These are phyloP conservation scores for Ictalurus furcatus DNA, from an alignment of 2,113 vertebrate species.

Conservation along the genomic window DNA sequence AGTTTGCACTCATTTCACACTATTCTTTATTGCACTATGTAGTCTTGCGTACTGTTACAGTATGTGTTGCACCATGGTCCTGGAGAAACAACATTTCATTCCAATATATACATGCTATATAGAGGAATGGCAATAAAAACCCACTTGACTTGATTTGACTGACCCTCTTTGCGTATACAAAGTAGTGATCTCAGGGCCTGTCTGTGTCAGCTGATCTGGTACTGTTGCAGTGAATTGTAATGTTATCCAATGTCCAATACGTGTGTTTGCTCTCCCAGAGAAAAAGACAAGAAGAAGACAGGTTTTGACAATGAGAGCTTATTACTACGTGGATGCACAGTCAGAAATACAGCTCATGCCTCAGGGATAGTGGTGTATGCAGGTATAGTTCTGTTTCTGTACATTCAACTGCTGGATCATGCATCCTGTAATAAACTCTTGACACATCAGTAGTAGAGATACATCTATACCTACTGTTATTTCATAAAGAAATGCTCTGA, in stretches of 20 bases:
- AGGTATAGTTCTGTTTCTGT: conserved; percentile 71
- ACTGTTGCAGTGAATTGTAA: neutral
- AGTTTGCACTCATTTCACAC: too few species aligned
- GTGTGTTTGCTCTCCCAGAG: conserved; percentile 73
- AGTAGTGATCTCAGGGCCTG: neutral
- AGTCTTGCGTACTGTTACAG: too few species aligned
- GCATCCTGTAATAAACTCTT: neutral
- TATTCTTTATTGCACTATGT: too few species aligned
- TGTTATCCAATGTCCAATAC: neutral
- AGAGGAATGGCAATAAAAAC: neutral
- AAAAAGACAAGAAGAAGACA: conserved; percentile 78
- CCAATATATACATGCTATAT: neutral
- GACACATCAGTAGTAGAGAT: neutral
- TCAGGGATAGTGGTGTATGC: conserved; percentile 93
- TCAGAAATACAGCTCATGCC: conserved; percentile 89
- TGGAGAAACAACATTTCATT: too few species aligned
- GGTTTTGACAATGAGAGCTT: conserved; percentile 86
- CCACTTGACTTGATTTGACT: neutral
- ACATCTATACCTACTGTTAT: neutral
- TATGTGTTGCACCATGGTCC: too few species aligned
- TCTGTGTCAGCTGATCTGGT: neutral
- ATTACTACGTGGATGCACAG: conserved; percentile 87
- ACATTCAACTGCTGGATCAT: neutral
- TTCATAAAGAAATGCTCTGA: neutral
- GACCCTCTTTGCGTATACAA: neutral